Evolutionary conservation across 1,140 invertebrate species (phyloP), one percentile per base, ranked within the genome.

Genomic region (Zaprionus taronus): DNA sequence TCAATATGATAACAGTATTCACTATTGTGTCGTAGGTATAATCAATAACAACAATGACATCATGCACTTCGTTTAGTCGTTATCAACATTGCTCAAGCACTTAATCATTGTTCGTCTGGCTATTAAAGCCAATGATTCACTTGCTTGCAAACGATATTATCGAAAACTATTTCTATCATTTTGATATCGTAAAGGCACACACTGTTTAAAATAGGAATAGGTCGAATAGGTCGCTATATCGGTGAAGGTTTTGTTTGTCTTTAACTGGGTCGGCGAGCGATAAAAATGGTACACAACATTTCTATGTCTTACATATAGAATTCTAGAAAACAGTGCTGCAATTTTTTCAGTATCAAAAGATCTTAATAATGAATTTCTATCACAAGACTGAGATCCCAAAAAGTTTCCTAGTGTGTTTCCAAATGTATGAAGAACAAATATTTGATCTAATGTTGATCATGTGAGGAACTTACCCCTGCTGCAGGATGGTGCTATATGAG

Each of bases 381-480:
- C 36, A 14, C 12, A 38, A 4, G 36, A 3, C 14, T 26, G 0
- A 15, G 36, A 14, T 38, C 36, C 12, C 20, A 20, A 20, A 20
- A 14, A 5, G 5, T 2, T 44, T 6, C 6, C 5, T 17, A n/a
- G 0, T 2, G 15, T 44, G 15, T 44, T 17, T 7, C 5, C 15
- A 44, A 17, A 17, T n/a, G 1, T 17, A 2, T 6, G 5, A 17
- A 44, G 5, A 15, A 6, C 1, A 31, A 31, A 31, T 31, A 31
- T n/a, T n/a, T 15, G n/a, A n/a, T n/a, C n/a, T n/a, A n/a, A n/a
- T n/a, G n/a, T n/a, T n/a, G n/a, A 53, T 63, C 12, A 26, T n/a
- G 12, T 44, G 9, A 9, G n/a, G 7, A 12, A 61, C 85, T 70
- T 68, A 89, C 85, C 60, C 66, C 2, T 4, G 0, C 26, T 89